phyloP scores from a whole-genome alignment of 2,113 vertebrate species.

The Crotalus viridis region DNA sequence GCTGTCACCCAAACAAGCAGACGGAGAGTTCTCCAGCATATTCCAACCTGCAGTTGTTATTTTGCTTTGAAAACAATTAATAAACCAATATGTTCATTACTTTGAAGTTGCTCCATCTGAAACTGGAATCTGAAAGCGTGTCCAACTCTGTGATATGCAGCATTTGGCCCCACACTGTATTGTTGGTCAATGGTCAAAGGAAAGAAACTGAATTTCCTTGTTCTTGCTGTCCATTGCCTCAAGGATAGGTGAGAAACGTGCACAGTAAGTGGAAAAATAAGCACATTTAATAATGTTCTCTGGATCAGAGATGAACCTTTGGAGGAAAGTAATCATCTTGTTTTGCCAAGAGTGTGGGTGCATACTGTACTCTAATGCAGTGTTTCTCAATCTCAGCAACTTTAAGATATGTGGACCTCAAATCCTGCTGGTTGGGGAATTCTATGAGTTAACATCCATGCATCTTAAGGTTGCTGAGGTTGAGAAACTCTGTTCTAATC shows the following conservation, averaged over 20 bases:
- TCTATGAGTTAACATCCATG: not conserved
- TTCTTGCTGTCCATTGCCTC: not conserved
- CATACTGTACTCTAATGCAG: not conserved
- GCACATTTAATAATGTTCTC: not conserved
- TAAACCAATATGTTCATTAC: not conserved
- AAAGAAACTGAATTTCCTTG: not conserved
- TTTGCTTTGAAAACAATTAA: not conserved
- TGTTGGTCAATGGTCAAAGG: not conserved
- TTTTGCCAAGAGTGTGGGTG: not conserved
- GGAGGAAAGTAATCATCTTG: not conserved
- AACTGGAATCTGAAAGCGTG: not conserved
- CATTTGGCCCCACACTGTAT: not conserved
- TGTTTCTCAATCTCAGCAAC: not conserved
- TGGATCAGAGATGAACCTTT: not conserved
- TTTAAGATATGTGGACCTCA: not conserved
- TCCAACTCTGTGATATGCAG: not conserved
- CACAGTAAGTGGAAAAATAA: not conserved
- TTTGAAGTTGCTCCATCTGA: not conserved
- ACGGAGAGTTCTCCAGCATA: not conserved
- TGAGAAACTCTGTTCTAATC: not conserved
- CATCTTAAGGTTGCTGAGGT: not conserved
- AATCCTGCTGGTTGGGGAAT: not conserved
- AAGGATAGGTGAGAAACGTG: not conserved
- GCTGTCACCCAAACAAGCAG: not conserved
- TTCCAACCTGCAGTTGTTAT: not conserved